These are phyloP conservation scores for Lepidonotus clava DNA, from an alignment of 2,888 invertebrate species.

Conservation along the genomic window DNA sequence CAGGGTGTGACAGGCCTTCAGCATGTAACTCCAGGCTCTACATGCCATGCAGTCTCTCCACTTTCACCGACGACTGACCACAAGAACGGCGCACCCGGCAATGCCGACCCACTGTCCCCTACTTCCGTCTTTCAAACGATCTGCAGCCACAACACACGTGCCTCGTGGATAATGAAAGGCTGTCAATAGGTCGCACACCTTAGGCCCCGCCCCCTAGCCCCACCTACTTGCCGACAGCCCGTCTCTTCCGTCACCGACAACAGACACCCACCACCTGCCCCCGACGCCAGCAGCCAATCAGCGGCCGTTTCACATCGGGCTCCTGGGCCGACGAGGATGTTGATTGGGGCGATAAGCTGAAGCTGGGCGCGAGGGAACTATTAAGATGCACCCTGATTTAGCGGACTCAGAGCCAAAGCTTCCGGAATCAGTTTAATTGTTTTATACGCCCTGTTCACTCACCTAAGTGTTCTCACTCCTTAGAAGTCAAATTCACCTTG, in stretches of 20 bases:
- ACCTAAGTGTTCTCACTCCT: too few species aligned
- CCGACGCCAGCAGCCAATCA: constrained; percentile 22
- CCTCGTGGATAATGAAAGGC: constrained; percentile 12
- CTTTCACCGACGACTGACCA: background rate
- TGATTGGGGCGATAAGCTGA: too few species aligned
- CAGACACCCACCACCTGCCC: constrained; percentile 36
- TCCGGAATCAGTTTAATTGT: too few species aligned
- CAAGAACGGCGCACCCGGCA: background rate
- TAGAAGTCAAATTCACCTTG: too few species aligned
- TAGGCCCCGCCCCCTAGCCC: constrained; percentile 49
- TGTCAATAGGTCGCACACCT: constrained; percentile 39
- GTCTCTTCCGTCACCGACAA: constrained; percentile 22
- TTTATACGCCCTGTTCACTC: too few species aligned
- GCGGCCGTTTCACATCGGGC: background rate
- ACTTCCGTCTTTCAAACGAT: constrained; percentile 47
- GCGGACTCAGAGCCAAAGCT: too few species aligned
- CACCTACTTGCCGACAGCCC: background rate
- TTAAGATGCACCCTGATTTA: too few species aligned
- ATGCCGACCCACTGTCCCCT: constrained; percentile 21
- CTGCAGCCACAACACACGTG: constrained; percentile 36
- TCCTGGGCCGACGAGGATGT: background rate
- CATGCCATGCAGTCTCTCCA: too few species aligned
- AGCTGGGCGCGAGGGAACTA: too few species aligned
- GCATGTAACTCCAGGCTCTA: too few species aligned
- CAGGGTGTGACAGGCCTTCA: background rate